Evolutionary conservation across 1,140 invertebrate species (phyloP).

Genomic region (Cataglyphis hispanica): DNA sequence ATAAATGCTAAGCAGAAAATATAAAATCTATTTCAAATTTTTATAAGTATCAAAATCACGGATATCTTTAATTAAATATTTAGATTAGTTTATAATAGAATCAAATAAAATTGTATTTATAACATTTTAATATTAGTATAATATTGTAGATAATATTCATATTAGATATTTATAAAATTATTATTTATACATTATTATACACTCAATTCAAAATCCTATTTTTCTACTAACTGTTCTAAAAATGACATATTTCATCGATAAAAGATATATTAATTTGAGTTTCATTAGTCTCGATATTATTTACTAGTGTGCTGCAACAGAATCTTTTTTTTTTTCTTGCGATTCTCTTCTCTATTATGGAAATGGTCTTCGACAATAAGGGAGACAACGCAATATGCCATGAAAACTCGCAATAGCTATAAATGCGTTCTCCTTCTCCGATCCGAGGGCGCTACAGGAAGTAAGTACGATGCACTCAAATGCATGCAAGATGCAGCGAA

Average conservation of each 20-base stretch:
- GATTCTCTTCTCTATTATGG: background rate
- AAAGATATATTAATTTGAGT: background rate
- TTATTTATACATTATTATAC: background rate
- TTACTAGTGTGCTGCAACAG: background rate
- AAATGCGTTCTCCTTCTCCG: conserved; percentile 46
- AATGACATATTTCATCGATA: background rate
- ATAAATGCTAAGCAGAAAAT: background rate
- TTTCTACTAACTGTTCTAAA: too few relatives aligned
- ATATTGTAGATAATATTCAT: too few relatives aligned
- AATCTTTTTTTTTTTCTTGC: background rate
- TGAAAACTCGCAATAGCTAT: conserved; percentile 30
- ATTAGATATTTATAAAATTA: background rate
- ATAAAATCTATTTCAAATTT: background rate
- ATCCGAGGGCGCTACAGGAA: conserved; percentile 50
- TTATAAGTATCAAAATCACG: background rate
- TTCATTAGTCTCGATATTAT: background rate
- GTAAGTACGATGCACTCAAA: conserved; percentile 62
- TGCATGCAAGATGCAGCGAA: conserved; percentile 53
- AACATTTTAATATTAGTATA: background rate
- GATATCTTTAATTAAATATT: background rate
- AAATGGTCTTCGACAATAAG: background rate
- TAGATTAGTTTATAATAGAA: background rate
- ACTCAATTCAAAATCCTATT: background rate
- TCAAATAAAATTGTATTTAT: background rate
- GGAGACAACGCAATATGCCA: conserved; percentile 16